Percentiles rank a stretch among this genome's conserved stretches.
Evolutionary conservation across 2,888 invertebrate species (phyloP).

Genomic region (Bembecia ichneumoniformis): DNA sequence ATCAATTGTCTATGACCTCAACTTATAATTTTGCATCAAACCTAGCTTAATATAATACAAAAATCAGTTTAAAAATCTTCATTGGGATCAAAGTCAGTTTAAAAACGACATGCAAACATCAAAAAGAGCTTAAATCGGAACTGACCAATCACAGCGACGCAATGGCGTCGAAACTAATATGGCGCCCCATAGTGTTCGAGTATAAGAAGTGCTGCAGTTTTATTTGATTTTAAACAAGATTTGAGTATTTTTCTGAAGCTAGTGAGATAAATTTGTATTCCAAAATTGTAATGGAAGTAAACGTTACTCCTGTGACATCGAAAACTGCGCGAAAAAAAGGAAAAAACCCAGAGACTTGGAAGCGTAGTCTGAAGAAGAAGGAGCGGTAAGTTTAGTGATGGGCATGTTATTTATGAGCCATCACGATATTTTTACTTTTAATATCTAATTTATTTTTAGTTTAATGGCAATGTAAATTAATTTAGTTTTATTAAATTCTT

Average conservation of each 20-base stretch:
- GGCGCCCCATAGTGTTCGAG: background rate
- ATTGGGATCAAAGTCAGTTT: background rate
- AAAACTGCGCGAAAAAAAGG: conserved; percentile 2
- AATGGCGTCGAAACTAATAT: background rate
- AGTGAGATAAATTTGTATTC: background rate
- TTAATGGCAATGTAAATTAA: too few relatives aligned
- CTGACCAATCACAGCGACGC: background rate
- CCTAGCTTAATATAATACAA: conserved; percentile 3
- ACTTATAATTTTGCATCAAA: background rate
- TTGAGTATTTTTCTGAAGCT: background rate
- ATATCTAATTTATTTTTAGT: too few relatives aligned
- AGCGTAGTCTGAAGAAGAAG: background rate
- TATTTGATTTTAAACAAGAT: background rate
- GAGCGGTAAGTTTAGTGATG: too few relatives aligned
- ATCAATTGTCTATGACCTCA: too few relatives aligned
- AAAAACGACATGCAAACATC: background rate
- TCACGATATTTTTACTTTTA: too few relatives aligned
- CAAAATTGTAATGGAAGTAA: background rate
- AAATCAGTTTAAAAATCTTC: conserved; percentile 1
- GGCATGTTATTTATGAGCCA: too few relatives aligned
- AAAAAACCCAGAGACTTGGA: conserved; percentile 2
- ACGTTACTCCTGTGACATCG: conserved; percentile 2
- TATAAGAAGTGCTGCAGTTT: background rate
- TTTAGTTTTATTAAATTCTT: too few relatives aligned
- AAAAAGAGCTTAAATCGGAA: background rate